These are phyloP conservation scores for Ciconia nigra DNA, from an alignment of 2,797 vertebrate species.

Conservation along the genomic window DNA sequence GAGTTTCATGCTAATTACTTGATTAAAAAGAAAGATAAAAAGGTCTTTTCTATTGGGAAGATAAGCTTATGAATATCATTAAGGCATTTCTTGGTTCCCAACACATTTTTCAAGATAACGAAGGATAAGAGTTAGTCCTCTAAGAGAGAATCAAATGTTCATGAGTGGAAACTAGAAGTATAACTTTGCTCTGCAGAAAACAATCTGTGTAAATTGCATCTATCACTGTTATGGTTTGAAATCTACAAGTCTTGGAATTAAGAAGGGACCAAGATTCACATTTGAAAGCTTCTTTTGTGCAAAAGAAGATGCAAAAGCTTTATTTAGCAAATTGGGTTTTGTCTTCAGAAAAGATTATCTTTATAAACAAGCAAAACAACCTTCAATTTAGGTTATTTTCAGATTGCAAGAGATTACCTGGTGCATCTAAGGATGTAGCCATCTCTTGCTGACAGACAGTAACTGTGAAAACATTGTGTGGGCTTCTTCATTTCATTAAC, in stretches of 20 bases:
- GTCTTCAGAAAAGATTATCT: background rate
- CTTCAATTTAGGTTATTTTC: background rate
- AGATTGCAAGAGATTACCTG: background rate
- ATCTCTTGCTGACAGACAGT: background rate
- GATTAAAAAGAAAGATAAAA: conserved; percentile 71
- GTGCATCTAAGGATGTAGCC: background rate
- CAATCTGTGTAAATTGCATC: background rate
- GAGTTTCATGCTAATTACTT: conserved; percentile 74
- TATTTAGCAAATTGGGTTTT: background rate
- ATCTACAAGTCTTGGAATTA: background rate
- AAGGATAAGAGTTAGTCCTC: conserved; percentile 28
- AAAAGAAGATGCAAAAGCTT: background rate
- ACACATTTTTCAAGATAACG: conserved; percentile 57
- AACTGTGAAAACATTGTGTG: background rate
- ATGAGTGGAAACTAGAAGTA: conserved; percentile 28
- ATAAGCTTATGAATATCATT: conserved; percentile 72
- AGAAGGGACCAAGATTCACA: background rate
- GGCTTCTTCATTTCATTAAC: background rate
- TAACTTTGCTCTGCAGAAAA: conserved; percentile 9
- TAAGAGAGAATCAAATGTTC: background rate
- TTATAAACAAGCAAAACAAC: background rate
- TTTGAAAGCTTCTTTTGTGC: background rate
- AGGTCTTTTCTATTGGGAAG: conserved; percentile 60
- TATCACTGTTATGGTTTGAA: background rate
- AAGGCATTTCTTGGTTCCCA: conserved; percentile 43